Evolutionary conservation across 2,888 invertebrate genomes (phyloP).

Genomic region (Drepanosiphum platanoidis): DNA sequence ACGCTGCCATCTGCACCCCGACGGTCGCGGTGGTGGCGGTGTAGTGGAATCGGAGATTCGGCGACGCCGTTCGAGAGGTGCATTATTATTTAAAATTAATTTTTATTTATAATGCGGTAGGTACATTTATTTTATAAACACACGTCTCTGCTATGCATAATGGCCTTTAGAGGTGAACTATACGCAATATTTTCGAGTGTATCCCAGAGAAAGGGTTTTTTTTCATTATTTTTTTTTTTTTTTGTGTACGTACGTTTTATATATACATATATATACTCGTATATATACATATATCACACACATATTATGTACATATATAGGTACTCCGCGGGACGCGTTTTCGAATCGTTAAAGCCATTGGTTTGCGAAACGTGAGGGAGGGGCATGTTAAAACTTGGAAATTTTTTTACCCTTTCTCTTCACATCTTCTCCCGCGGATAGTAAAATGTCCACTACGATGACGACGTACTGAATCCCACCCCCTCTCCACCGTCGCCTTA

Average conservation of each 20-base stretch:
- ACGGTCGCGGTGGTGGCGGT: not conserved
- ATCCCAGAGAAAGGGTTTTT: not conserved
- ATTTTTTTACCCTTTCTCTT: not conserved
- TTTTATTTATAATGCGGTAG: not conserved
- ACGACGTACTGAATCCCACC: too few species aligned
- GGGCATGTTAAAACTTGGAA: not conserved
- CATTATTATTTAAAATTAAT: not conserved
- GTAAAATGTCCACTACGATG: slow-evolving; percentile 25
- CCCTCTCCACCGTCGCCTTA: not conserved
- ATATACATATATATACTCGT: too few species aligned
- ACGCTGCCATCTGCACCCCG: not conserved
- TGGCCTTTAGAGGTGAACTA: slow-evolving; percentile 40
- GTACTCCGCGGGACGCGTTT: not conserved
- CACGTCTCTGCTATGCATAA: not conserved
- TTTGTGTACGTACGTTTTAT: too few species aligned
- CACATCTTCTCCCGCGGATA: not conserved
- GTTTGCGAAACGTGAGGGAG: slow-evolving; percentile 27
- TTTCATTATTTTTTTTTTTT: too few species aligned
- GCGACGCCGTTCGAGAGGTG: not conserved
- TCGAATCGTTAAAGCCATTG: slow-evolving; percentile 10
- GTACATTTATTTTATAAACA: slow-evolving; percentile 7
- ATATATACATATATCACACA: too few species aligned
- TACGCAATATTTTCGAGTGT: slow-evolving; percentile 34
- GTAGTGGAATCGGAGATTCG: not conserved
- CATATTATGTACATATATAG: too few species aligned